Conservation (phyloP, 2,888 invertebrate genomes). For the Leucophora obtusa region DNA sequence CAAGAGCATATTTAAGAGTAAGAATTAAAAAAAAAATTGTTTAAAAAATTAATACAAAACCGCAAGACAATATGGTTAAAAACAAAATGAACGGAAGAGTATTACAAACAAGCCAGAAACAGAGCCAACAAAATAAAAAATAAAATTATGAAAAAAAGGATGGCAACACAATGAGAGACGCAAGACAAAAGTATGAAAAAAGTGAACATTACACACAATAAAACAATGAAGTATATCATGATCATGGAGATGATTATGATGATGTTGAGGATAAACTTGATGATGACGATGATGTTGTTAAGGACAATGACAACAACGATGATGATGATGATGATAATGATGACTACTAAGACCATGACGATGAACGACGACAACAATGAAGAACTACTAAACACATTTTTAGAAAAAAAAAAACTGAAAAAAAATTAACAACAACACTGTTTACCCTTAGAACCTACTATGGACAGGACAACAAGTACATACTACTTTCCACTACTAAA, state of each 20-base stretch:
- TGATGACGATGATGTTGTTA: constrained; percentile 29
- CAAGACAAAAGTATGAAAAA: constrained; percentile 1
- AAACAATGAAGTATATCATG: constrained; percentile 42
- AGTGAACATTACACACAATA: constrained; percentile 46
- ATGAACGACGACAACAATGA: constrained; percentile 33
- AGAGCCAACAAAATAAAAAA: constrained; percentile 30
- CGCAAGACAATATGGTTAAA: constrained; percentile 55
- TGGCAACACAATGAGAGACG: neutral
- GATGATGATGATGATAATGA: constrained; percentile 6
- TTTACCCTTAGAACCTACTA: constrained; percentile 31
- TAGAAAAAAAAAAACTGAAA: neutral
- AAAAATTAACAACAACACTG: constrained; percentile 12
- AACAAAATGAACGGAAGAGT: constrained; percentile 19
- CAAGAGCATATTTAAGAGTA: constrained; percentile 55
- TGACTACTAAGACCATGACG: constrained; percentile 26
- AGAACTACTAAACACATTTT: constrained; percentile 27
- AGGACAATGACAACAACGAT: constrained; percentile 14
- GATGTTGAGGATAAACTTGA: neutral
- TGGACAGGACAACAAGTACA: neutral
- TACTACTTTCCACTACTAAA: constrained; percentile 1
- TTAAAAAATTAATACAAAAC: constrained; percentile 47
- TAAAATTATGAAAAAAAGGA: constrained; percentile 24
- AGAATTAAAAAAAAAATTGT: constrained; percentile 16
- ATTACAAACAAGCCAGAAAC: constrained; percentile 30
- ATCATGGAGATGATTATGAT: constrained; percentile 11